Base-by-base conservation (phyloP, 2,888 invertebrate species). In the Hydraecia micacea region DNA sequence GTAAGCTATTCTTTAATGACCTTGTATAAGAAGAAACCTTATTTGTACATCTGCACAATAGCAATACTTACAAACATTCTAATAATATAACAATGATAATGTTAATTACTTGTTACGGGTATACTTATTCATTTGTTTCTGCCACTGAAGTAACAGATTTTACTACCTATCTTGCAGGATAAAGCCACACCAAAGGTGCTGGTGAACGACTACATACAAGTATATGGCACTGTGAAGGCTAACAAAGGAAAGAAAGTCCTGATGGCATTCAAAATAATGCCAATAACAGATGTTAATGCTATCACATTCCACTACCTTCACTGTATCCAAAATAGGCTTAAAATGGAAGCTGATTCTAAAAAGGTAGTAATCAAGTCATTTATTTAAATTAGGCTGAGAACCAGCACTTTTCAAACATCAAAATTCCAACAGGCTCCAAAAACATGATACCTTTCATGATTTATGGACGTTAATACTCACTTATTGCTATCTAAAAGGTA, bases 281-380 rank as follows among this genome's bases (percentile, higher is more conserved):
- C 96, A 25, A 86, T 97, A 62, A 95, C 93, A 63, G 96, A 97
- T 93, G 91, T 95, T 1, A 97, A 97, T 91, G 94, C 93, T 25
- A 96, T 97, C n/a, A 97, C 96, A 91, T 97, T 95, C 90, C 97
- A 97, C 86, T 97, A 97, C 86, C 90, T 97, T 60, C 97, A 96
- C 77, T 97, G 97, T 83, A 96, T 97, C 69, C 94, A 96, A 86
- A 97, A 96, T 87, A 97, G 95, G 88, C 92, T 97, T 0, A 96
- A 96, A 91, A 95, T 97, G 96, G 96, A 97, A 90, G 95, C 95
- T 6, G 95, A 96, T 80, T 95, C 96, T 25, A 97, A 96, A 84
- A 97, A 97, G 94, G 97, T 97, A 58, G 55, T 52, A 9, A 11
- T 55, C 55, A 9, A 25, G 11, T 58, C 11, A n/a, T 55, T 52